Evolutionary conservation across 2,888 invertebrate species (phyloP), one percentile per base, ranked within the genome.

Genomic region (Tridacna gigas): DNA sequence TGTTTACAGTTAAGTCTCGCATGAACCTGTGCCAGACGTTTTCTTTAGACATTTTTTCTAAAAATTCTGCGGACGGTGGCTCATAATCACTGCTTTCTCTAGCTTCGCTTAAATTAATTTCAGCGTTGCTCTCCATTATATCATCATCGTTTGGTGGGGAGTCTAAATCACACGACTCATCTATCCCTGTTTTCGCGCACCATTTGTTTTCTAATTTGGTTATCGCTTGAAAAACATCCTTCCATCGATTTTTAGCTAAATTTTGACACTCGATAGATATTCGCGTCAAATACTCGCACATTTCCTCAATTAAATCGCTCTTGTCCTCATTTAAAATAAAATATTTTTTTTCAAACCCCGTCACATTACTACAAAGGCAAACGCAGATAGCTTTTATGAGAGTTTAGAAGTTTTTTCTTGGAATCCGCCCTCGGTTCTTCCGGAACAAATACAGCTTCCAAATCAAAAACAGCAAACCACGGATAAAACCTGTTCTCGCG

Each of bases 371-470:
- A n/a, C 74, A 56, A 26, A 51, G 51, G 25, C 74, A 56, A n/a
- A 74, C 74, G 7, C 56, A 74, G 15, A 74, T 26, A 15, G 74
- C 56, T 74, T n/a, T 74, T n/a, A 28, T 74, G 74, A 18, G 20
- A 37, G 37, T 37, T 37, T 37, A 37, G 37, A 7, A 37, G 37
- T 37, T 37, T 37, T 37, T 69, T 15, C 12, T 15, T 28, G 69
- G 37, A 37, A 37, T 37, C 37, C 2, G 37, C 37, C 37, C 37
- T 37, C 37, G 37, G 37, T 56, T 56, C 20, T 56, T 18, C n/a
- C 18, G 56, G 56, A 56, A 56, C 56, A 56, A 56, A 9, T 20
- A 56, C n/a, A 56, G 56, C 56, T 56, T 56, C 56, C 18, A 56
- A 56, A 56, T 56, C 56, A 56, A n/a, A 56, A 56, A 37, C 37